These are phyloP conservation scores for Phaonia tiefii DNA, from an alignment of 2,888 invertebrate genomes.

Conservation along the genomic window DNA sequence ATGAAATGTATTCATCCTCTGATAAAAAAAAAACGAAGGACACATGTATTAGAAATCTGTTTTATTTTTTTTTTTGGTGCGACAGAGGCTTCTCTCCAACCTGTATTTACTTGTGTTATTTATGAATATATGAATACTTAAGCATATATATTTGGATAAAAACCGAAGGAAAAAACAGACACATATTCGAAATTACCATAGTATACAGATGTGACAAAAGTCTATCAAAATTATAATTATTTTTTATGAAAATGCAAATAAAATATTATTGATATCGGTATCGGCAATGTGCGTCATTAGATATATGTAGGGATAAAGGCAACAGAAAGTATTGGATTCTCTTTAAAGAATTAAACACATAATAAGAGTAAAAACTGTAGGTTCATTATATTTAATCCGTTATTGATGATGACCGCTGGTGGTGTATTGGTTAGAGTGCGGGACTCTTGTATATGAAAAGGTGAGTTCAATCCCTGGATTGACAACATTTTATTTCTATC, in stretches of 20 bases:
- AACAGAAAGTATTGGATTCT: no score
- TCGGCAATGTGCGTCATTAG: no score
- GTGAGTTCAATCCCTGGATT: no score
- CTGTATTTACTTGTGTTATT: conserved; percentile 4
- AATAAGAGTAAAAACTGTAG: no score
- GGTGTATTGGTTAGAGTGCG: no score
- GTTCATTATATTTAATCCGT: no score
- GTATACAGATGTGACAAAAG: background rate
- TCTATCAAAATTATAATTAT: background rate
- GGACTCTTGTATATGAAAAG: no score
- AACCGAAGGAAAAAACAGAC: no score
- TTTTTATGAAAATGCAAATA: background rate
- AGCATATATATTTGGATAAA: background rate
- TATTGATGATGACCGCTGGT: no score
- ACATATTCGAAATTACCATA: background rate
- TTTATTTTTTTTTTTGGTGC: background rate
- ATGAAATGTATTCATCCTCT: background rate
- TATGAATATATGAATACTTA: conserved; percentile 11
- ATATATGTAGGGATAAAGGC: background rate
- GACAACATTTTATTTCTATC: no score
- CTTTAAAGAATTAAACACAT: no score
- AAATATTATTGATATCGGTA: no score
- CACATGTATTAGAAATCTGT: background rate
- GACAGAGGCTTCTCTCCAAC: background rate
- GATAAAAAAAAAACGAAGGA: background rate